A percentile compares a stretch with the other conserved stretches of the same genome.
Evolutionary conservation across 2,888 invertebrate genomes (phyloP).

Genomic region (Eulithis prunata): DNA sequence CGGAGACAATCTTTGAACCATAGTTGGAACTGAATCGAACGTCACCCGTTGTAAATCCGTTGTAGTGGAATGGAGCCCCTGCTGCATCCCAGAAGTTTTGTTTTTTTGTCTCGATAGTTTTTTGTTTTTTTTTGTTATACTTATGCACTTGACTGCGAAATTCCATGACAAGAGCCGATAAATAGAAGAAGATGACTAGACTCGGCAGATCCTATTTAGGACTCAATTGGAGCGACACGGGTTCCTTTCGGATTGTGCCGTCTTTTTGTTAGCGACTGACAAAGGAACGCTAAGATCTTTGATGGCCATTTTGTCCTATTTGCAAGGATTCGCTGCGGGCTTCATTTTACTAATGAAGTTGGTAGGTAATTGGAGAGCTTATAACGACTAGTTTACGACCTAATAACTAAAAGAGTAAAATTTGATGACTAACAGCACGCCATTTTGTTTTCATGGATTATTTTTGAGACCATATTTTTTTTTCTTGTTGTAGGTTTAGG

Average conservation of each 20-base stretch:
- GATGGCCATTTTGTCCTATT: constrained; percentile 32
- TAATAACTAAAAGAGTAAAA: background rate
- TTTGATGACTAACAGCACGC: background rate
- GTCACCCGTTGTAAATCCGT: too few species aligned
- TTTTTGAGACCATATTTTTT: too few species aligned
- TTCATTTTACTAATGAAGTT: constrained; percentile 25
- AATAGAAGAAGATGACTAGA: constrained; percentile 6
- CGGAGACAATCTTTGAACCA: background rate
- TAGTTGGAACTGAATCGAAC: too few species aligned
- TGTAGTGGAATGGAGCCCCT: too few species aligned
- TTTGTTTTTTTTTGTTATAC: background rate
- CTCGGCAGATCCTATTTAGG: constrained; percentile 29
- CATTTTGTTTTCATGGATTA: too few species aligned
- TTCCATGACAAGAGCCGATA: background rate
- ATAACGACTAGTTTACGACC: constrained; percentile 1
- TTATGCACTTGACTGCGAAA: background rate
- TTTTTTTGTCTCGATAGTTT: background rate
- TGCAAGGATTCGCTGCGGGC: constrained; percentile 27
- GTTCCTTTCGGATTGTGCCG: constrained; percentile 24
- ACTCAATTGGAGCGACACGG: constrained; percentile 31
- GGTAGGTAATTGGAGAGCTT: constrained; percentile 3
- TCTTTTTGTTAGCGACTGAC: constrained; percentile 29
- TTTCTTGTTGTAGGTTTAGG: too few species aligned
- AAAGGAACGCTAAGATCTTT: constrained; percentile 33
- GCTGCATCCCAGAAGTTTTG: too few species aligned